Evolutionary conservation across 2,888 invertebrate genomes (phyloP).

Genomic region (Stenichneumon culpator): DNA sequence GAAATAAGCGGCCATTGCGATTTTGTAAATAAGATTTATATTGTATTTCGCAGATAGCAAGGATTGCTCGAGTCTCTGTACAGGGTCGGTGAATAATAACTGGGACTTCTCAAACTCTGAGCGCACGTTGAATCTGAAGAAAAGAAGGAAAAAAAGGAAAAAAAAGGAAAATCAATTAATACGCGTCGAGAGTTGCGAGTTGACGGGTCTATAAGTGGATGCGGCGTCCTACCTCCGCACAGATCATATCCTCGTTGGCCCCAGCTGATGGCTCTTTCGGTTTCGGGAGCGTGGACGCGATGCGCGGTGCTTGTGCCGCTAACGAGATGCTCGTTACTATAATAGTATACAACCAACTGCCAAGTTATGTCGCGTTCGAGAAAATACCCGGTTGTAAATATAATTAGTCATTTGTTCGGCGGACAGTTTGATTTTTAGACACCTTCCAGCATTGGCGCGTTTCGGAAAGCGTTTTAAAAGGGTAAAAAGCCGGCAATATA

Average conservation of each 20-base stretch:
- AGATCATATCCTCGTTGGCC: conserved; percentile 78
- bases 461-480: neutral
- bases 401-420: conserved; percentile 54
- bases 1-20: conserved; percentile 25
- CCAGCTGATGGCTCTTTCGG: conserved; percentile 51
- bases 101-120: conserved; percentile 33
- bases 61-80: neutral
- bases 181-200: conserved; percentile 79
- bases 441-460: neutral
- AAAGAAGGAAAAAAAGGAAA: conserved; percentile 72
- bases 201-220: conserved; percentile 84
- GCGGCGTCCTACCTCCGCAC: conserved; percentile 72
- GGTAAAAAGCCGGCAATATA: conserved; percentile 14
- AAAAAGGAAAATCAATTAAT: conserved; percentile 82
- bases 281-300: conserved; percentile 43
- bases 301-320: conserved; percentile 71
- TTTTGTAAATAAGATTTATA: conserved; percentile 31
- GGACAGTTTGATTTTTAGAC: conserved; percentile 38
- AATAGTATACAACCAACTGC: conserved; percentile 74
- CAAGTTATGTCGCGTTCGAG: conserved; percentile 66
- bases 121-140: conserved; percentile 12
- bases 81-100: conserved; percentile 2
- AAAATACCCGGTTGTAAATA: conserved; percentile 37
- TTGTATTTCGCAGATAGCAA: neutral
- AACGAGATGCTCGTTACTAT: conserved; percentile 79